A percentile compares a stretch with the other conserved stretches of the same genome.
Conservation (phyloP, 1,140 invertebrate genomes). For the Drosophila insularis region DNA sequence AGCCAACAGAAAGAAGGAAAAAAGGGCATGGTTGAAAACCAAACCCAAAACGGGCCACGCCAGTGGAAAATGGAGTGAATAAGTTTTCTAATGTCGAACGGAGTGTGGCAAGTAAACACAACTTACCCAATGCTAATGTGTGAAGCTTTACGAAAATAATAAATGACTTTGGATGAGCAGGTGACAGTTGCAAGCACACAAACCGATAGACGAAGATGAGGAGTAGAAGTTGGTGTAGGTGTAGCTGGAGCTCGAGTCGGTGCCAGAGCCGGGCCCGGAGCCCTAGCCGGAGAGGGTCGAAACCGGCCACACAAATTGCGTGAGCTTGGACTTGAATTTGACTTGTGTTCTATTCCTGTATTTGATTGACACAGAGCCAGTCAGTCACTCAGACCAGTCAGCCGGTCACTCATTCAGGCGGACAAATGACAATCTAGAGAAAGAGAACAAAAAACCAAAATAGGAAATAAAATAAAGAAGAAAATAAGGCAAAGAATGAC, state of each 20-base stretch:
- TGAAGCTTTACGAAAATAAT: constrained; percentile 32
- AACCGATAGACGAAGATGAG: neutral
- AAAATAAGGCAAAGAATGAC: constrained; percentile 12
- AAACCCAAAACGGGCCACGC: neutral
- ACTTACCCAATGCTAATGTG: constrained; percentile 34
- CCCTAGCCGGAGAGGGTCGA: neutral
- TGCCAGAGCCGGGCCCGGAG: neutral
- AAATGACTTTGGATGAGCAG: constrained; percentile 32
- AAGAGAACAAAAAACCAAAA: neutral
- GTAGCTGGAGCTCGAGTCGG: neutral
- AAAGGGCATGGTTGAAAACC: neutral
- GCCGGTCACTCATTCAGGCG: neutral
- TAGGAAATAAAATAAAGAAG: constrained; percentile 14
- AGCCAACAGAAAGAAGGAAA: neutral
- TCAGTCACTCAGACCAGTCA: neutral
- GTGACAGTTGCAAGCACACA: constrained; percentile 30
- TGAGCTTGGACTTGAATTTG: constrained; percentile 11
- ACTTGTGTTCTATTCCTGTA: constrained; percentile 19
- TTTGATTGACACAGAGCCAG: constrained; percentile 14
- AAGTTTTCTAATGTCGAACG: constrained; percentile 9
- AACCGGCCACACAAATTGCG: constrained; percentile 14
- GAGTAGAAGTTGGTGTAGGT: neutral
- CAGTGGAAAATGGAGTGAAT: neutral
- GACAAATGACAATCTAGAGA: constrained; percentile 12
- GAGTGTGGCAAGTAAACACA: constrained; percentile 9